Base-by-base conservation (phyloP, 2,888 invertebrate genomes). In the Apodemia mormo region DNA sequence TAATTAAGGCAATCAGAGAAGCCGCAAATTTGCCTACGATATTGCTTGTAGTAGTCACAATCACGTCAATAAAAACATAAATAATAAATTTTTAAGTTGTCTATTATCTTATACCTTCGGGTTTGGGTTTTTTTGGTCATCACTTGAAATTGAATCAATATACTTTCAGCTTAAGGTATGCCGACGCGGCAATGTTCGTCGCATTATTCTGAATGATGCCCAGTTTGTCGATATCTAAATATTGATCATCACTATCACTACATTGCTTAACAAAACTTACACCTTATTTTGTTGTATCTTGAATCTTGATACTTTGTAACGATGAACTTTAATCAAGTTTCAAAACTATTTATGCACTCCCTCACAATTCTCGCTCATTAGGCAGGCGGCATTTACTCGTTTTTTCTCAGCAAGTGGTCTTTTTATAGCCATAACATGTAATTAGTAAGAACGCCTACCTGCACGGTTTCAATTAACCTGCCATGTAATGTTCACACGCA, bases 301-400 rank as follows among this genome's bases (percentile, higher is more conserved):
- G 49, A 49, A 49, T 49, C 49, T 30, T 58, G 58, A 58, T 58
- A 58, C 58, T 58, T 58, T 58, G 58, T 29, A 58, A 58, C 58
- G 58, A 58, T 58, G 58, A 58, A 58, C 30, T 58, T 58, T 30
- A 58, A 58, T 58, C 58, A 58, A 30, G 58, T 58, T 58, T 58
- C 29, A 58, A 49, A 58, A 58, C 58, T 58, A 58, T 58, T 58
- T 30, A 58, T 58, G 58, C 30, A 30, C 30, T 58, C 12, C 30
- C 12, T 58, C 2, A 58, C 29, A 58, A 58, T 58, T 58, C 30
- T 2, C 12, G 10, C 30, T 33, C 30, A 33, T 30, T 58, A 58
- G 58, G 49, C 14, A 14, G 14, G 58, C 4, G 12, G 33, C 22
- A 58, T 58, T 33, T 33, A 12, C 58, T 58, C 40, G 29, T 10